Evolutionary conservation across 2,888 invertebrate species (phyloP), one percentile per base, ranked within the genome.

Genomic region (Lasioglossum vierecki): DNA sequence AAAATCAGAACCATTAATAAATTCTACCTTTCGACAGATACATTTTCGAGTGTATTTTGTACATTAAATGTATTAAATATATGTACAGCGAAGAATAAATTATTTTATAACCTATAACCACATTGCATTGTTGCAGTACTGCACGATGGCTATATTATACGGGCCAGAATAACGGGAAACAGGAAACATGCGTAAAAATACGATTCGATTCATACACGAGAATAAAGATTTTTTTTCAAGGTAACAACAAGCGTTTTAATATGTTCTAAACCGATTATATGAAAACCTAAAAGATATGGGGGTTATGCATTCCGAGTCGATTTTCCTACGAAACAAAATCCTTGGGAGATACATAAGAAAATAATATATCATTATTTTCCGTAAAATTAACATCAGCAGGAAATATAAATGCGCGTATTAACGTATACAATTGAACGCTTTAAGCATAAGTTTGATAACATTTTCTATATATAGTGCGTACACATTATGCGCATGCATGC

Each of bases 41-140:
- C 46, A 18, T 57, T 74, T 82, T 44, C 76, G 39, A 79, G 18
- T 57, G 53, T 71, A 63, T 77, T 70, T 79, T 70, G 60, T 71
- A 79, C 6, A 72, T 76, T 44, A 49, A 71, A 39, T 15, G 9
- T 46, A 39, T 41, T 22, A 79, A 83, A 78, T 57, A 44, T 49
- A 35, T 63, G 22, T 57, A 35, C 3, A 63, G 30, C 5, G 13
- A 76, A 2, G 46, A 46, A 63, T 30, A 53, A 73, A 73, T 53
- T 35, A 73, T 73, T 53, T 73, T 53, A 73, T 44, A 49, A 72
- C 46, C 46, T 49, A 30, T 18, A 49, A 30, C 2, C 15, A 72
- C 72, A 49, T 30, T 46, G 9, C 26, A 9, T 72, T 72, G 2
- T 35, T 72, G 6, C 8, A 49, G 9, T 46, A 11, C 9, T 9